Evolutionary conservation across 2,888 invertebrate genomes (phyloP).

Genomic region (Parasteatoda lunata): DNA sequence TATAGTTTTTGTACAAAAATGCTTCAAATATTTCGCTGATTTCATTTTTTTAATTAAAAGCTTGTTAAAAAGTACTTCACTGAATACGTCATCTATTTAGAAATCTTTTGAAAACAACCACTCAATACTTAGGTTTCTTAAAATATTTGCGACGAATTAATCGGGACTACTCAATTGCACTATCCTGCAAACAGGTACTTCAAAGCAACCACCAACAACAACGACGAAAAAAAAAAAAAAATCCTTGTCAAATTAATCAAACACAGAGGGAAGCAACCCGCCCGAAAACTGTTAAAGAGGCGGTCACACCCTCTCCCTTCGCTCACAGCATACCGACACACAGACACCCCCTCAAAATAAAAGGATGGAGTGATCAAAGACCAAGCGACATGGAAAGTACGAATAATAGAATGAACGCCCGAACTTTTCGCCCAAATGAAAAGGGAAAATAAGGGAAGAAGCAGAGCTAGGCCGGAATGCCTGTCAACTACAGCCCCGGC

Average conservation of each 20-base stretch:
- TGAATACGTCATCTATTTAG: too few species aligned
- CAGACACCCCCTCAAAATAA: constrained; percentile 24
- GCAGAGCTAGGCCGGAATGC: not conserved
- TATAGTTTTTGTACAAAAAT: too few species aligned
- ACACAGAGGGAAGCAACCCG: not conserved
- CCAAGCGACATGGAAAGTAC: constrained; percentile 47
- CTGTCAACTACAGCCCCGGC: constrained; percentile 51
- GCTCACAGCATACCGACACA: constrained; percentile 16
- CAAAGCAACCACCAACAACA: not conserved
- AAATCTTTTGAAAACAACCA: too few species aligned
- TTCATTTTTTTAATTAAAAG: too few species aligned
- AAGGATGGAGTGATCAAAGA: constrained; percentile 50
- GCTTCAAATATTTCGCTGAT: too few species aligned
- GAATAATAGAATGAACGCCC: constrained; percentile 47
- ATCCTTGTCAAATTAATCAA: constrained; percentile 8
- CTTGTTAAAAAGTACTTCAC: too few species aligned
- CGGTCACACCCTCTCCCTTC: constrained; percentile 5
- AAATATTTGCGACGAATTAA: too few species aligned
- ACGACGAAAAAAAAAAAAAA: not conserved
- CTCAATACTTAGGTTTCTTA: too few species aligned
- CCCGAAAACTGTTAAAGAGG: constrained; percentile 10
- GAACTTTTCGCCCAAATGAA: constrained; percentile 57
- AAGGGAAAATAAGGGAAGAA: constrained; percentile 23
- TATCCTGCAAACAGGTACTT: not conserved
- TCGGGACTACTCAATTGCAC: too few species aligned